These are phyloP conservation scores for Stomatorhinus walkeri DNA, from an alignment of 2,797 vertebrate species.

Conservation along the genomic window DNA sequence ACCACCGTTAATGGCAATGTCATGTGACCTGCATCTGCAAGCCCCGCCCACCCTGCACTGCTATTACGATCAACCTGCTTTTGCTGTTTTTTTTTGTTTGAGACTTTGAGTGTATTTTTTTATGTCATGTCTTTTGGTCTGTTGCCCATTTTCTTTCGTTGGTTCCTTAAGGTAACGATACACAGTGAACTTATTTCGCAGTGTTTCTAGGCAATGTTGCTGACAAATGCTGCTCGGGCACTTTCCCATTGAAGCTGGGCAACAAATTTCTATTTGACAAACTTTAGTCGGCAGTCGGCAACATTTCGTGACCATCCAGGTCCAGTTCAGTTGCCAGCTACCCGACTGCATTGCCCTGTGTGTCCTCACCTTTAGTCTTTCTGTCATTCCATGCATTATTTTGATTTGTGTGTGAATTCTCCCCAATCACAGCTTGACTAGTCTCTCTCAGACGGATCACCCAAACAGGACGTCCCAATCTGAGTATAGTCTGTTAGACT, in stretches of 20 bases:
- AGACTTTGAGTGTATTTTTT: background rate
- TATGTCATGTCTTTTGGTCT: background rate
- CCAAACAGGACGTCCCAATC: conserved; percentile 1
- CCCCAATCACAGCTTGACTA: conserved; percentile 8
- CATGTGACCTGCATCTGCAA: background rate
- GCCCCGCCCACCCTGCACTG: background rate
- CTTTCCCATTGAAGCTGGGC: background rate
- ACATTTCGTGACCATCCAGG: background rate
- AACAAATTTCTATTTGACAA: background rate
- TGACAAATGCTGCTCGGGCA: background rate
- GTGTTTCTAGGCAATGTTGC: background rate
- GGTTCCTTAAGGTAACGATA: background rate
- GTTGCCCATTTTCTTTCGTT: conserved; percentile 7
- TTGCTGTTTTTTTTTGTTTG: background rate
- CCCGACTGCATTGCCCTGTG: background rate
- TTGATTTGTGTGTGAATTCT: conserved; percentile 1
- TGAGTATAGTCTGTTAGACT: background rate
- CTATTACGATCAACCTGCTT: background rate
- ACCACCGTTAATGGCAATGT: background rate
- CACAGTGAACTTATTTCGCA: background rate
- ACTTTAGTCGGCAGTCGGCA: background rate
- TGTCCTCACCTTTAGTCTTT: background rate
- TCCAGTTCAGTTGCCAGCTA: background rate
- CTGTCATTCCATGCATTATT: conserved; percentile 11
- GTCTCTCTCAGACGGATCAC: conserved; percentile 6